A percentile compares a stretch with the other conserved stretches of the same genome.
Evolutionary conservation across 2,113 vertebrate species (phyloP).

Genomic region (Murina feae): DNA sequence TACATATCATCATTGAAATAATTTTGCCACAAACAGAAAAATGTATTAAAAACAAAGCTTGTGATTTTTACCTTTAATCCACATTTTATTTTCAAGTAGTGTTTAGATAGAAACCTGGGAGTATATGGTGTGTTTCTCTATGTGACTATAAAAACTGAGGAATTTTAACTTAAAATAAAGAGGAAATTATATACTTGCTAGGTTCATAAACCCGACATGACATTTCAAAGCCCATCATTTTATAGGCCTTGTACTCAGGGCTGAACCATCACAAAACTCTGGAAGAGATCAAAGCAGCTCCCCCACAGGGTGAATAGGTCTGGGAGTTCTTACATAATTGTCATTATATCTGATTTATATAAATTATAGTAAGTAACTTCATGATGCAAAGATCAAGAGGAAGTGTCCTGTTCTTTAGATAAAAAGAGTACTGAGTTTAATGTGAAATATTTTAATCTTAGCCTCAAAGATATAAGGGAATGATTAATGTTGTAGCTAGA

Average conservation of each 20-base stretch:
- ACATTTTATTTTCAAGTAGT: not conserved
- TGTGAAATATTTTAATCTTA: conserved; percentile 21
- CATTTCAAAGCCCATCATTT: conserved; percentile 79
- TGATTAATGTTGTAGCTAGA: not conserved
- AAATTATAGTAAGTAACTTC: conserved; percentile 67
- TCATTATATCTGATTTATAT: conserved; percentile 70
- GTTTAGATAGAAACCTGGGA: not conserved
- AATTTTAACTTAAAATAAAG: not conserved
- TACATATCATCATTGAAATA: not conserved
- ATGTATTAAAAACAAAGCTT: not conserved
- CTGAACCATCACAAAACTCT: conserved; percentile 82
- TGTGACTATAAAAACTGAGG: not conserved
- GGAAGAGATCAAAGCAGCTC: conserved; percentile 87
- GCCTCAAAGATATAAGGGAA: not conserved
- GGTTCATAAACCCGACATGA: not conserved
- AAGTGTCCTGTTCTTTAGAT: conserved; percentile 36
- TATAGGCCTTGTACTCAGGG: conserved; percentile 83
- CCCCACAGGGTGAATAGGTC: conserved; percentile 79
- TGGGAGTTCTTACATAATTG: conserved; percentile 78
- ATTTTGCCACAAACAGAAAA: not conserved
- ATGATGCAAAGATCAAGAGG: conserved; percentile 5
- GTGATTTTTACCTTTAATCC: not conserved
- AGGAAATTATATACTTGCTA: not conserved
- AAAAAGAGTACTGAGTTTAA: not conserved
- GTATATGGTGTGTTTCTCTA: not conserved